Evolutionary conservation across 2,113 vertebrate genomes (phyloP), one percentile per base, ranked within the genome.

Genomic region (Prinia subflava): DNA sequence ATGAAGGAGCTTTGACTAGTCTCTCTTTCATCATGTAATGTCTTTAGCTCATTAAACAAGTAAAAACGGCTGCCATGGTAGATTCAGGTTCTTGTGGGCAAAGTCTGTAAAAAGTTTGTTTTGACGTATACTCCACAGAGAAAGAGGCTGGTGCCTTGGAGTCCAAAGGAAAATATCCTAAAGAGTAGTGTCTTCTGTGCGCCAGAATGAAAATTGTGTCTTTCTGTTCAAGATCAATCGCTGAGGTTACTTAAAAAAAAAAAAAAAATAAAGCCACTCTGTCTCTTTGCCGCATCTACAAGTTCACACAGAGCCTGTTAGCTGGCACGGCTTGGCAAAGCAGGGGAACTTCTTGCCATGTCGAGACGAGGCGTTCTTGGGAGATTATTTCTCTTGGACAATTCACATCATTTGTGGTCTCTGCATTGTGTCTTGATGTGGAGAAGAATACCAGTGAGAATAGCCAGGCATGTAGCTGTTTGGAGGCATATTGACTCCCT

Each of bases 401-500:
- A 87, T 96, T 98, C 98, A 98, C 98, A 98, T 98, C 98, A 98
- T 98, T 96, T 98, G 98, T 97, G 99, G 99, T 98, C 99, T 99
- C 98, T 99, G 99, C 99, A 99, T 99, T 85, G 99, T 99, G 97
- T 99, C 99, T 97, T 99, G 99, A 96, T 99, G 99, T 97, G 99
- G 99, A 86, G 99, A 99, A 79, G 99, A 99, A 95, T 99, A 99
- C 99, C 99, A 99, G 98, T 99, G 99, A 95, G 99, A 99, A 97
- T 99, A 99, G 77, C 99, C 98, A 37, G 99, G 98, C 99, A 99
- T 99, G 98, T 99, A 99, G 98, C 98, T 99, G 98, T 99, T 99
- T 97, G 99, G 98, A 94, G 99, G 98, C 99, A 99, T 99, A 97
- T 98, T 99, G 96, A 99, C 99, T 96, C 99, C 99, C 98, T 99